Evolutionary conservation across 53 echinoderm and acorn worm genomes (phyloP).

Genomic region (Zoroaster sp.): DNA sequence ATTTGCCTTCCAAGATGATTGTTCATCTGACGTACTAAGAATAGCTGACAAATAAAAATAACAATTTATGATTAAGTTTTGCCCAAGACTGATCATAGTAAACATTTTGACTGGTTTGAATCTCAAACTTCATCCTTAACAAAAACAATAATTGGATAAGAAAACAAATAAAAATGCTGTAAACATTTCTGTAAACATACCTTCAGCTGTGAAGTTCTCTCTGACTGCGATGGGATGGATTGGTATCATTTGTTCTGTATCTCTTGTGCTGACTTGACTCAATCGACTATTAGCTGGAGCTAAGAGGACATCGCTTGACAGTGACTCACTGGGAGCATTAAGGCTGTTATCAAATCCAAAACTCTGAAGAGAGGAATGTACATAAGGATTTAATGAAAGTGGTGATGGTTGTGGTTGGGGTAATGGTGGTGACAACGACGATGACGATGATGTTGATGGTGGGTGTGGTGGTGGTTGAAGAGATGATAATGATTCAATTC

Average conservation of each 20-base stretch:
- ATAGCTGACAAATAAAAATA: no score
- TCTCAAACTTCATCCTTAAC: no score
- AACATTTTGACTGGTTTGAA: no score
- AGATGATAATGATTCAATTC: no score
- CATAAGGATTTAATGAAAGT: no score
- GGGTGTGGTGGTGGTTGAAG: no score
- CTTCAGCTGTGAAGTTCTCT: slow-evolving; percentile 70
- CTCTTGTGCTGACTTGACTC: background rate
- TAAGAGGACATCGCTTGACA: slow-evolving; percentile 27
- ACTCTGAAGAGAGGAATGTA: background rate
- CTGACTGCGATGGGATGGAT: slow-evolving; percentile 60
- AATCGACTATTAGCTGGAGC: slow-evolving; percentile 44
- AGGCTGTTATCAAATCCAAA: background rate
- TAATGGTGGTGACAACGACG: no score
- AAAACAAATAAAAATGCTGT: background rate
- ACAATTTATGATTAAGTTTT: no score
- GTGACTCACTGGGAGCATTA: slow-evolving; percentile 8
- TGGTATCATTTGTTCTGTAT: background rate
- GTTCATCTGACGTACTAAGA: slow-evolving; percentile 76
- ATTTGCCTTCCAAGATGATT: slow-evolving; percentile 65
- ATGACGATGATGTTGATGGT: no score
- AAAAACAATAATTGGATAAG: background rate
- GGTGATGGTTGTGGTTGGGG: no score
- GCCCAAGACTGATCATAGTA: no score
- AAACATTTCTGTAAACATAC: slow-evolving; percentile 3